Base-by-base conservation (phyloP, 2,888 invertebrate species). In the Syritta pipiens region DNA sequence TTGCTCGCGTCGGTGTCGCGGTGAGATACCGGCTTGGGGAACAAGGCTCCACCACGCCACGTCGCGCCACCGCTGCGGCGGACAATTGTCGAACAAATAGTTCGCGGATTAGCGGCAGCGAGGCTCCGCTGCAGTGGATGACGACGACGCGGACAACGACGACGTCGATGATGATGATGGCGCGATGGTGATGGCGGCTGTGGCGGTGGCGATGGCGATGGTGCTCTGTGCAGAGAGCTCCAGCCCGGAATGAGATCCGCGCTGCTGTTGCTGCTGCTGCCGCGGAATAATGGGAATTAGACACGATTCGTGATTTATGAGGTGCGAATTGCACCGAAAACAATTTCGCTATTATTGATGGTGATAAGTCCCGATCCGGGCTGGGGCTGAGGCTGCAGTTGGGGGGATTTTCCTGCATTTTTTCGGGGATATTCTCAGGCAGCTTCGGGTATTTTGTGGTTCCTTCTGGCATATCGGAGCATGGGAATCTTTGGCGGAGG, bases 281-380 rank as follows among this genome's bases (percentile, higher is more conserved):
- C 62, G 44, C 62, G 68, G 57, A 81, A 79, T 82, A 81, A 84
- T 84, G 83, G 82, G 83, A 84, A 84, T 86, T 86, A 84, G 86
- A 86, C 87, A 88, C 87, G 87, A 86, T 86, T 88, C 85, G 85
- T 86, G 88, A 87, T 87, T 87, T 88, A 87, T 87, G 86, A 87
- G 87, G 87, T 87, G 87, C 85, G 86, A 87, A 87, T 87, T 87
- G 86, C 85, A 86, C 84, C 84, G 79, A 84, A 86, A 86, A 85
- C 84, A 84, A 84, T 84, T 85, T 84, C 81, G 81, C 74, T 81
- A 75, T 81, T 81, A 81, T 81, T 81, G 81, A 75, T 81, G 75
- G 57, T 44, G 79, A 79, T 79, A 79, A 79, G 67, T 79, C 53
- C 35, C 53, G 53, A 51, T 19, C 35, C 49, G 28, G 49, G 40